Conservation (phyloP, 2,888 invertebrate species). For the Latrodectus elegans region DNA sequence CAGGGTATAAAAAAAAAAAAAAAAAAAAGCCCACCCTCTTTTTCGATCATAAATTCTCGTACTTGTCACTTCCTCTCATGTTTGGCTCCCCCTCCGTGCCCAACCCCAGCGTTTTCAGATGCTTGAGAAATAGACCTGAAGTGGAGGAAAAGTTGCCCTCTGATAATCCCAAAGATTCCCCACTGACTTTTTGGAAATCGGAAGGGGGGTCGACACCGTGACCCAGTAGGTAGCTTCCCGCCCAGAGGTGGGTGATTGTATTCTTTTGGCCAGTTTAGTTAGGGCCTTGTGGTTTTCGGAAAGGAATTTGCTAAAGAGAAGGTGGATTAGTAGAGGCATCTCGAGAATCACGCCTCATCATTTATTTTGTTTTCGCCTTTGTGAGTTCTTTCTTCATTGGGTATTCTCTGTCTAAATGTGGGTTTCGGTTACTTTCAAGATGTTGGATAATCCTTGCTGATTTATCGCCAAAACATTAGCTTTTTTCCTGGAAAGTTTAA, state of each 20-base stretch:
- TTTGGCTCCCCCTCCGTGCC: background rate
- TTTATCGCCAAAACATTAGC: no score
- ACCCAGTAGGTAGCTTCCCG: background rate
- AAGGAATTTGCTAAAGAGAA: background rate
- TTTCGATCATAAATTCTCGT: background rate
- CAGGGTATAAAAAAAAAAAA: no score
- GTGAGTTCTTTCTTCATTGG: no score
- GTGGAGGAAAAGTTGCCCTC: background rate
- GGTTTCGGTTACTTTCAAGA: no score
- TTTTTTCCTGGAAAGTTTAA: no score
- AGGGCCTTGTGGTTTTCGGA: constrained; percentile 1
- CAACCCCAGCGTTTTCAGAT: background rate
- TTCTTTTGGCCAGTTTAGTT: background rate
- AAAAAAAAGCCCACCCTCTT: background rate
- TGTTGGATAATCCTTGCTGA: no score
- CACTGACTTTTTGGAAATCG: background rate
- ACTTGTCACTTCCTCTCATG: background rate
- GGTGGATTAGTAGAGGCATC: background rate
- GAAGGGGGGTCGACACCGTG: background rate
- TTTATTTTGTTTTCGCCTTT: background rate
- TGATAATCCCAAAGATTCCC: background rate
- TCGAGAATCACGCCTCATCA: background rate
- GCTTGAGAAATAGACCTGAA: constrained; percentile 20
- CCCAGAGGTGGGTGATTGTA: background rate
- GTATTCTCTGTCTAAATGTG: no score